Conservation (phyloP, 2,888 invertebrate species). For the Abscondita cerata region DNA sequence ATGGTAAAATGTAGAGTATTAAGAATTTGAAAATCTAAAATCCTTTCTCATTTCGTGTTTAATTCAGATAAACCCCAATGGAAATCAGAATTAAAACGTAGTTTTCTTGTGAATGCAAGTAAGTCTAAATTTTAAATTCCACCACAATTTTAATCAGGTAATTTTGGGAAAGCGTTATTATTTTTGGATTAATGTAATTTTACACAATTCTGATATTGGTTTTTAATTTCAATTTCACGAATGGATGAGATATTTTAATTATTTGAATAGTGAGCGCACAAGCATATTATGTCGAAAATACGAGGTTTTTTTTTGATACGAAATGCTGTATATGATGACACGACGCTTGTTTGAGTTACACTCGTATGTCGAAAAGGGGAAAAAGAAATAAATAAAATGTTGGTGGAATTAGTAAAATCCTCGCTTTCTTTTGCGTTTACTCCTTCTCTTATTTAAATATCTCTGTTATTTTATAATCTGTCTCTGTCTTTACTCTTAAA, state of each 20-base stretch:
- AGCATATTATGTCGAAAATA: no score
- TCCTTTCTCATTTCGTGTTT: slow-evolving; percentile 58
- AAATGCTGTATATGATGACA: no score
- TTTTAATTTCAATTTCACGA: no score
- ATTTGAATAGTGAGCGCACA: no score
- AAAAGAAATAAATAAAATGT: slow-evolving; percentile 4
- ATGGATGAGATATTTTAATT: no score
- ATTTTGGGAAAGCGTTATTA: slow-evolving; percentile 9
- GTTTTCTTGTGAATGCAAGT: slow-evolving; percentile 52
- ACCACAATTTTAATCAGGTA: slow-evolving; percentile 20
- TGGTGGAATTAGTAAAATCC: slow-evolving; percentile 35
- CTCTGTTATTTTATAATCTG: slow-evolving; percentile 56
- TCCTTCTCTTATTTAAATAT: slow-evolving; percentile 54
- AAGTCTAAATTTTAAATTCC: slow-evolving; percentile 24
- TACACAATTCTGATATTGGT: no score
- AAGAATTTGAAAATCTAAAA: slow-evolving; percentile 58
- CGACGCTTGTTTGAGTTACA: no score
- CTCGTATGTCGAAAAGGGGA: no score
- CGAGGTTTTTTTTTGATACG: no score
- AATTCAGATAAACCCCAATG: slow-evolving; percentile 58
- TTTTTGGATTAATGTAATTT: background rate
- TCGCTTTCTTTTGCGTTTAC: slow-evolving; percentile 36
- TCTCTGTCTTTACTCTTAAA: slow-evolving; percentile 57
- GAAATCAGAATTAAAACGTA: slow-evolving; percentile 60
- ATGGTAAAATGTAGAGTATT: slow-evolving; percentile 52